Conservation (phyloP, 2,888 invertebrate genomes). For the Troides oblongomaculatus region DNA sequence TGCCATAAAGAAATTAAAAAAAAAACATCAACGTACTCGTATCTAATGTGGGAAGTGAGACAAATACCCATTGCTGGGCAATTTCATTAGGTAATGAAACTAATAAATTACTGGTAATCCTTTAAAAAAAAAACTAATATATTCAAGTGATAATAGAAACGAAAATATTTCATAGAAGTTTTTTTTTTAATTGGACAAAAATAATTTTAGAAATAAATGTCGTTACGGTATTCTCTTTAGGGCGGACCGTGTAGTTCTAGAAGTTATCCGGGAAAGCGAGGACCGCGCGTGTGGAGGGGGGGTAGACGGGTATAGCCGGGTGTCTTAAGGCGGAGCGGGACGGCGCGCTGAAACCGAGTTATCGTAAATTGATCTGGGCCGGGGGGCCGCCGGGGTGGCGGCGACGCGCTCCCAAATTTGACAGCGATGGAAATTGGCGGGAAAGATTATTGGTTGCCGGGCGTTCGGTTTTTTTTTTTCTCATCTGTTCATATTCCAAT, state of each 20-base stretch:
- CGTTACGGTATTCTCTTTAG: constrained; percentile 52
- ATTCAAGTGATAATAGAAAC: too few relatives aligned
- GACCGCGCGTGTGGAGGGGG: constrained; percentile 28
- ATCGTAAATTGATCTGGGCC: constrained; percentile 78
- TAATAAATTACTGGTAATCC: too few relatives aligned
- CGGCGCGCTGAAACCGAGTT: constrained; percentile 70
- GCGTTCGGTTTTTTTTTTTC: constrained; percentile 48
- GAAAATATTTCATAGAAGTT: too few relatives aligned
- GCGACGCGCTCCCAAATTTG: constrained; percentile 73
- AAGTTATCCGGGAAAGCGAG: constrained; percentile 55
- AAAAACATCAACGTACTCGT: too few relatives aligned
- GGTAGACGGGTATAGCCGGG: constrained; percentile 68
- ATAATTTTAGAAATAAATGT: constrained; percentile 33
- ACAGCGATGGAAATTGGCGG: constrained; percentile 80
- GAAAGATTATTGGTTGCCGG: constrained; percentile 73
- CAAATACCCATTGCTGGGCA: too few relatives aligned
- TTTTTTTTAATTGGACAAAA: neutral
- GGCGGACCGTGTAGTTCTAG: constrained; percentile 64
- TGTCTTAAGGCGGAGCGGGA: constrained; percentile 77
- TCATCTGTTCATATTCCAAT: constrained; percentile 40
- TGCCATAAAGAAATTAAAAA: too few relatives aligned
- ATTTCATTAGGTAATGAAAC: too few relatives aligned
- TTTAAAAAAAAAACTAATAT: too few relatives aligned
- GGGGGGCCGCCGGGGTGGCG: constrained; percentile 51
- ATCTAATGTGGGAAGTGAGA: too few relatives aligned